Base-by-base conservation (phyloP, 2,113 vertebrate species). In the Vicugna pacos region DNA sequence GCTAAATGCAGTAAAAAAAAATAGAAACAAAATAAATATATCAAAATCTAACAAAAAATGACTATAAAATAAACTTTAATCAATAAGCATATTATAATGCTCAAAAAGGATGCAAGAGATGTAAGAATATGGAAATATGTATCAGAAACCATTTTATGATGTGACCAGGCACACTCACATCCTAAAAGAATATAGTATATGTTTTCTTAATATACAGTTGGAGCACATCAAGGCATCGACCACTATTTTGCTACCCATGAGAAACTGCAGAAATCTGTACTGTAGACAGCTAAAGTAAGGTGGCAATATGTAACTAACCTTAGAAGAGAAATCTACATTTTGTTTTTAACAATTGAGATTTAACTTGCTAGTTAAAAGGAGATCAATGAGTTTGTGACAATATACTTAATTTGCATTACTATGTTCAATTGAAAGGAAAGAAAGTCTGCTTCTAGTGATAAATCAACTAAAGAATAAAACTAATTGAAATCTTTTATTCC, bases 381-480 rank as follows among this genome's bases (percentile, higher is more conserved):
- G 15, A 50, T 84, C 38, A 50, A 42, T 88, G 24, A 65, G 12
- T 92, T 87, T 70, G 11, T 83, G 75, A 56, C 6, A n/a, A 48
- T 70, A 48, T 52, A 0, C 17, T 79, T 96, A 64, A 64, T 90
- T 92, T 76, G 58, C 17, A 26, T 77, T 70, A 22, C 2, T 89
- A 1, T 48, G 56, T 56, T 85, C 19, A 84, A 64, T 35, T 76
- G 54, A 70, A 91, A 76, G 12, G 8, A 32, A 91, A 46, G 4
- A 58, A 70, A 69, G 79, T 52, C 17, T 72, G 10, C 10, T 89
- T 82, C n/a, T 8, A 46, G 13, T 84, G 77, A 76, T 67, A 85
- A 76, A 69, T 90, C 2, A 89, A 50, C 48, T 67, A 91, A 92
- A 64, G 12, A 87, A 90, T 81, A 35, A 82, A 94, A 82, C 8